These are phyloP conservation scores for Chymomyza fuscimana DNA, from an alignment of 2,888 invertebrate genomes.

Conservation along the genomic window DNA sequence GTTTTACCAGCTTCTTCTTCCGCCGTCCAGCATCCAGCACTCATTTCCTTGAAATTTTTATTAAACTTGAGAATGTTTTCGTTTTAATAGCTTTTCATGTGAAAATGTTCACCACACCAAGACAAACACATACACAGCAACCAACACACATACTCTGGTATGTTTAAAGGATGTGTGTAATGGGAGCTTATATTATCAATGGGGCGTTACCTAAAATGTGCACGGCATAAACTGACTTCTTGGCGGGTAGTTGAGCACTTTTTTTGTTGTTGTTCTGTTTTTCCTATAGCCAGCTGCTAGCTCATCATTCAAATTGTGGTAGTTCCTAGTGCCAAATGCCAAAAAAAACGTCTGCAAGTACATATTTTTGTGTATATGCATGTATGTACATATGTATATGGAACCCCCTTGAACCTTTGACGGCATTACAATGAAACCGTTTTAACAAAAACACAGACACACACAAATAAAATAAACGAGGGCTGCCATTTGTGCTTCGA, in stretches of 20 bases:
- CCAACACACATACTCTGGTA: conserved; percentile 31
- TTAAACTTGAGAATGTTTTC: conserved; percentile 61
- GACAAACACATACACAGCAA: conserved; percentile 23
- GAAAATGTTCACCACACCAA: conserved; percentile 51
- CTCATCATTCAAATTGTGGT: not conserved
- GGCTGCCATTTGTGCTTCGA: not conserved
- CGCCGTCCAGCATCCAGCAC: conserved; percentile 14
- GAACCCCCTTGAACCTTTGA: not conserved
- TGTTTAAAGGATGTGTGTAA: conserved; percentile 37
- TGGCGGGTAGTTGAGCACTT: not conserved
- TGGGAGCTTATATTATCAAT: conserved; percentile 11
- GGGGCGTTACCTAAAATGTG: not conserved
- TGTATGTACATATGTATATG: not conserved
- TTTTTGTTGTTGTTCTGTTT: no score
- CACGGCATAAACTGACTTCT: not conserved
- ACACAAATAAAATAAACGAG: not conserved
- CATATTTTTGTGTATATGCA: no score
- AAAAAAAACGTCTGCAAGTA: not conserved
- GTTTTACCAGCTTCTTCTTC: conserved; percentile 73
- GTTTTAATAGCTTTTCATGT: conserved; percentile 69
- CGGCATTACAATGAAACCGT: not conserved
- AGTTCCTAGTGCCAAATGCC: not conserved
- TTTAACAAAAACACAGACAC: conserved; percentile 4
- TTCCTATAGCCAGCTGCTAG: not conserved
- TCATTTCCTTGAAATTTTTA: conserved; percentile 69